These are phyloP conservation scores for Pharmacophagus antenor DNA, from an alignment of 2,888 invertebrate genomes.

Conservation along the genomic window DNA sequence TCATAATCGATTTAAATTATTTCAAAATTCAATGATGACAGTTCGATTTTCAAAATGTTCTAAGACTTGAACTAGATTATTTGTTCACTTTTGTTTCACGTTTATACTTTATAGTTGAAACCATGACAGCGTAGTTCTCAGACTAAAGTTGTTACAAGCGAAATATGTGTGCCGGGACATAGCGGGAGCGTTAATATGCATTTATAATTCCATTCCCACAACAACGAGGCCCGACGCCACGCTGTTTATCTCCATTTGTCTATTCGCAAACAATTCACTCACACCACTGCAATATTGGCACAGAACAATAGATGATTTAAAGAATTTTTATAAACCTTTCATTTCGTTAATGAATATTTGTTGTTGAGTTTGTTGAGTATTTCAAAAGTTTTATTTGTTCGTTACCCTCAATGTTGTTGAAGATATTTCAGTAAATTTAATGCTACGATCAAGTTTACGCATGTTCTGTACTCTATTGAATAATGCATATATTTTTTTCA, in stretches of 20 bases:
- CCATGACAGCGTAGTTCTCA: conserved; percentile 14
- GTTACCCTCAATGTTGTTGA: not conserved
- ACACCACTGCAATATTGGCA: conserved; percentile 38
- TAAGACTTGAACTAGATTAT: not conserved
- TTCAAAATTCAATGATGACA: no score
- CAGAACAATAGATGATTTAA: conserved; percentile 58
- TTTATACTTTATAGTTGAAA: not conserved
- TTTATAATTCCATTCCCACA: conserved; percentile 43
- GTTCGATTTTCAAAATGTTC: no score
- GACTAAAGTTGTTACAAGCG: not conserved
- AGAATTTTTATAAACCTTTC: conserved; percentile 56
- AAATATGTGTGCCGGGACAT: conserved; percentile 28
- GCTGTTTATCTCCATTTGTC: conserved; percentile 41
- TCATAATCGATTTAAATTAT: no score
- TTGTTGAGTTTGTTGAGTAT: conserved; percentile 7
- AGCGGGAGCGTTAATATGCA: conserved; percentile 39
- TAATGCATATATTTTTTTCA: no score
- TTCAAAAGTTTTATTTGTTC: not conserved
- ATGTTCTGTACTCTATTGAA: no score
- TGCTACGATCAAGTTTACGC: no score
- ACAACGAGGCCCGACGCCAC: conserved; percentile 32
- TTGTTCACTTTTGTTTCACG: not conserved
- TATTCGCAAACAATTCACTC: conserved; percentile 39
- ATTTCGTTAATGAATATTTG: conserved; percentile 44
- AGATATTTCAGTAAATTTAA: not conserved